Evolutionary conservation across 2,888 invertebrate species (phyloP).

Genomic region (Andrena dorsata): DNA sequence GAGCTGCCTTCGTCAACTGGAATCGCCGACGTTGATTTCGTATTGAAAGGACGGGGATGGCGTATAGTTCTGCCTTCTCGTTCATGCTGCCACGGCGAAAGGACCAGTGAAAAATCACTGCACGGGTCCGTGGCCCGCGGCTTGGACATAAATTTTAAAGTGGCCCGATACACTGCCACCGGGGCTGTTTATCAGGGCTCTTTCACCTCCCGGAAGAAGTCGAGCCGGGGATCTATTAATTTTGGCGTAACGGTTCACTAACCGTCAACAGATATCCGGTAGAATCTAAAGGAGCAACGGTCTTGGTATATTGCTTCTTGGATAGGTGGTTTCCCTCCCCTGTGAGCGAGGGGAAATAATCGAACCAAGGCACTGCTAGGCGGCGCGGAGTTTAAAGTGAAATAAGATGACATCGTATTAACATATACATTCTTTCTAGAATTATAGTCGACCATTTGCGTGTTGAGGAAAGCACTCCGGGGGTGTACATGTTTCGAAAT

Average conservation of each 20-base stretch:
- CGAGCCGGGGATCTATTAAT: constrained; percentile 71
- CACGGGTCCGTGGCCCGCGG: constrained; percentile 70
- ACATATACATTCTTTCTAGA: constrained; percentile 35
- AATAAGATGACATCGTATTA: constrained; percentile 50
- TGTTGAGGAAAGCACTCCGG: constrained; percentile 1
- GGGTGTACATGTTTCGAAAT: not conserved
- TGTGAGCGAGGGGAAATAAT: constrained; percentile 19
- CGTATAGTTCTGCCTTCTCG: constrained; percentile 48
- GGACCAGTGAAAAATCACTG: constrained; percentile 79
- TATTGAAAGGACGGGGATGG: constrained; percentile 15
- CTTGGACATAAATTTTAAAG: constrained; percentile 79
- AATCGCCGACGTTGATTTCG: constrained; percentile 35
- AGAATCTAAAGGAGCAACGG: constrained; percentile 46
- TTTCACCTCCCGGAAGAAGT: constrained; percentile 70
- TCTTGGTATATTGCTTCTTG: not conserved
- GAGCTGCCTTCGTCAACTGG: not conserved
- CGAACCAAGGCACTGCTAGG: constrained; percentile 41
- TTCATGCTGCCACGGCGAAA: constrained; percentile 55
- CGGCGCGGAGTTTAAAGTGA: constrained; percentile 51
- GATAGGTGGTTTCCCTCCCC: constrained; percentile 27
- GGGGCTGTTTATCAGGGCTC: constrained; percentile 80
- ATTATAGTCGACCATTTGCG: constrained; percentile 34
- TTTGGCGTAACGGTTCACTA: constrained; percentile 71
- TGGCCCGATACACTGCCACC: constrained; percentile 67
- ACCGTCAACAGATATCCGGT: constrained; percentile 66